A percentile compares a stretch with the other conserved stretches of the same genome.
Evolutionary conservation across 1,140 invertebrate genomes (phyloP).

Genomic region (Brachionus plicatilis): DNA sequence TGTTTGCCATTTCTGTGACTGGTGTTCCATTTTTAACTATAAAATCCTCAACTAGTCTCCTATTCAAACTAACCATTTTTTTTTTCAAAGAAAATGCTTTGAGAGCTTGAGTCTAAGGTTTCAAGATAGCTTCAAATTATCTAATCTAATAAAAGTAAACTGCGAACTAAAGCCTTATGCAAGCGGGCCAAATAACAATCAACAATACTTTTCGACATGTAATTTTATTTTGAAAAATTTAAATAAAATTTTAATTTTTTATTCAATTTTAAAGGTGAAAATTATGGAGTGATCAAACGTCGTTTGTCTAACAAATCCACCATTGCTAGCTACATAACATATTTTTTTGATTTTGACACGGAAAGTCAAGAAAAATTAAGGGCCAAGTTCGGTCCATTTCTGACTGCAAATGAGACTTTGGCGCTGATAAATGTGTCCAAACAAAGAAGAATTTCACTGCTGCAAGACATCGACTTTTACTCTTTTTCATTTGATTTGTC

Average conservation of each 20-base stretch:
- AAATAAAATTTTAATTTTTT: constrained; percentile 12
- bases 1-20: not conserved
- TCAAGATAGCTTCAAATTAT: not conserved
- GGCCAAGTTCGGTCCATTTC: not conserved
- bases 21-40: not conserved
- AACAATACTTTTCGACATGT: constrained; percentile 15
- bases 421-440: not conserved
- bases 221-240: not conserved
- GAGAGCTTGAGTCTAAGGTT: not conserved
- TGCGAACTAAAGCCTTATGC: not conserved
- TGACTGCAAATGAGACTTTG: constrained; percentile 14
- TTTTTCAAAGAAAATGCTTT: constrained; percentile 24
- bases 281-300: constrained; percentile 7
- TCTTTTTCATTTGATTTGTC: not conserved
- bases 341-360: constrained; percentile 14
- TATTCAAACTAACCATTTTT: constrained; percentile 3
- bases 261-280: not conserved
- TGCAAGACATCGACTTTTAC: constrained; percentile 17
- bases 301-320: not conserved
- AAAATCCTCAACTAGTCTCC: not conserved
- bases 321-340: not conserved
- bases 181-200: not conserved
- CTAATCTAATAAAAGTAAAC: not conserved
- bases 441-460: not conserved
- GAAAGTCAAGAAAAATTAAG: not conserved